Base-by-base conservation (phyloP, 2,797 vertebrate genomes). In the Ispidina picta region DNA sequence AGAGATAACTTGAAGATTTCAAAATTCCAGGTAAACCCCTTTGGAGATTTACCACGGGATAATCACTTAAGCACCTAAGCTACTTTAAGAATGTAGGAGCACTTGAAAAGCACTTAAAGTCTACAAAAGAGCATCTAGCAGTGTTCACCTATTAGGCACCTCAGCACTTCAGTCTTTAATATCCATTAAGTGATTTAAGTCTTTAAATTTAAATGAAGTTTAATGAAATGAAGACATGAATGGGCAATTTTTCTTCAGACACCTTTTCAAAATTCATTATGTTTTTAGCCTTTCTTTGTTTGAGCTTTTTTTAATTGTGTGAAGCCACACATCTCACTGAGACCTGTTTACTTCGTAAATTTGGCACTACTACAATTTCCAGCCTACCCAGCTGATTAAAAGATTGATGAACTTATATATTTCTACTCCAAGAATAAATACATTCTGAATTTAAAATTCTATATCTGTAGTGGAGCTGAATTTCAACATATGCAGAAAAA, bases 31-130 rank as follows among this genome's bases (percentile, higher is more conserved):
- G 49, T 86, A 69, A 94, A 56, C 23, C 46, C 88, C 75, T 95
- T 93, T 48, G 46, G 64, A 74, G 81, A 62, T 74, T 88, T 82
- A 71, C 73, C 16, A 16, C 8, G 31, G 16, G 29, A 70, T 56
- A 91, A 90, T 66, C 71, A 44, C 55, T 83, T 64, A 73, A 81
- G 43, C 37, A 77, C 19, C 86, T 82, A 68, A 91, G 65, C 64
- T 70, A 86, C 75, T 51, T 88, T 84, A 85, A 89, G 92, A 80
- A 41, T 25, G 41, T 74, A 88, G 82, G 93, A 93, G 78, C 49
- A 88, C 64, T 91, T 86, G 41, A 92, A 93, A 83, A 84, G 58
- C 83, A 65, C 87, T 86, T 78, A 68, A 48, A 60, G 48, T 64
- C 72, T 75, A 49, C 63, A 85, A 69, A 92, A 59, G 33, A 85